Evolutionary conservation across 2,797 vertebrate genomes (phyloP), one percentile per base, ranked within the genome.

Genomic region (Coranthus polyacanthus): DNA sequence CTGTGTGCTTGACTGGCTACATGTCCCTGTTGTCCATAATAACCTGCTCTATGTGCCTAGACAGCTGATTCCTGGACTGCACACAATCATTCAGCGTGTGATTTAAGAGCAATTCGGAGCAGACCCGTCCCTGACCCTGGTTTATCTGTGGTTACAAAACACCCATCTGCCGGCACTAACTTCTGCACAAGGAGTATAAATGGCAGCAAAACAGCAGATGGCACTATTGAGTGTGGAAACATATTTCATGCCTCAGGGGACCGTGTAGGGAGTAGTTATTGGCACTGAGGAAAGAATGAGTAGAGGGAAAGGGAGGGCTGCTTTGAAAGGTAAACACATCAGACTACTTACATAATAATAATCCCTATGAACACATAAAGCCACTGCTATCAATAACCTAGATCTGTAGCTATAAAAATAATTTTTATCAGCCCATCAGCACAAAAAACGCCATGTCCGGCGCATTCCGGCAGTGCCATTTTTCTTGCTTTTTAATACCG

Each of bases 91-190:
- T 68, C 22, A 29, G 60, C 36, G 42, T 44, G 34, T 74, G 72
- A 82, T 66, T 78, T 64, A 64, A 59, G 38, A 57, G 68, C 58
- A 70, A 68, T 78, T 39, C 70, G 54, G 56, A 66, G 20, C 21
- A 20, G 58, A 59, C 44, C 53, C 32, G 54, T 50, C 67, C 59
- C 71, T 72, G 66, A 50, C 66, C 55, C 52, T 29, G 56, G 68
- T 73, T 82, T 72, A 72, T 83, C 74, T 67, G 68, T 60, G 43
- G 63, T 85, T 85, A 79, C 82, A 65, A 82, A 85, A 83, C 82
- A 38, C 56, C 78, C 75, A 82, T 81, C 68, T 88, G 82, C 59
- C 55, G 54, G 62, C 46, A 45, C 13, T 37, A 37, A 68, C 56
- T 18, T 51, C 58, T 21, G 66, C 50, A 36, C 15, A 9, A 44